Conservation (phyloP, 2,888 invertebrate species). For the Tipula lateralis region DNA sequence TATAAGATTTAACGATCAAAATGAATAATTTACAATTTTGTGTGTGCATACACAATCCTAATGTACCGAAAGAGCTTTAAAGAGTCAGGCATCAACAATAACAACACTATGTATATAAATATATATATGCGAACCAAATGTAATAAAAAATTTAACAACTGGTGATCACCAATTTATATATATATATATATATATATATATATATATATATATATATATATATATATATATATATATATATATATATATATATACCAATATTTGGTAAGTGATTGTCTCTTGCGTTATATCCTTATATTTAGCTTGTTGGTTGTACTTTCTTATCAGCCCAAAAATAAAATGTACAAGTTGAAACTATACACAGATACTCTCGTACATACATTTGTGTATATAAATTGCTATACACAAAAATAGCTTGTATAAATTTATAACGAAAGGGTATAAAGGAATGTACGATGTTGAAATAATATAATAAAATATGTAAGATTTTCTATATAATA, state of each 20-base stretch:
- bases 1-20: neutral
- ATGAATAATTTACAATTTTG: constrained; percentile 11
- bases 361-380: neutral
- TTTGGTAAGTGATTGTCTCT: constrained; percentile 11
- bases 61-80: neutral
- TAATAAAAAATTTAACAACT: constrained; percentile 11
- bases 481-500: constrained; percentile 24
- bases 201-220: neutral
- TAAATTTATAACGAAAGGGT: constrained; percentile 19
- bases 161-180: neutral
- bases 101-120: no score
- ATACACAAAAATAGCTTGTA: neutral
- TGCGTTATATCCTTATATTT: neutral
- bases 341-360: neutral
- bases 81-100: neutral
- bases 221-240: neutral
- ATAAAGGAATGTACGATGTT: neutral
- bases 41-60: constrained; percentile 13
- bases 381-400: neutral
- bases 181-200: neutral
- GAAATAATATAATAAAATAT: constrained; percentile 1
- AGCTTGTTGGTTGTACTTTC: neutral
- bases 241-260: neutral
- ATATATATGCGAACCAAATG: neutral
- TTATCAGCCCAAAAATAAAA: constrained; percentile 13